Base-by-base conservation (phyloP, 2,888 invertebrate species). In the Andrena bicolor region DNA sequence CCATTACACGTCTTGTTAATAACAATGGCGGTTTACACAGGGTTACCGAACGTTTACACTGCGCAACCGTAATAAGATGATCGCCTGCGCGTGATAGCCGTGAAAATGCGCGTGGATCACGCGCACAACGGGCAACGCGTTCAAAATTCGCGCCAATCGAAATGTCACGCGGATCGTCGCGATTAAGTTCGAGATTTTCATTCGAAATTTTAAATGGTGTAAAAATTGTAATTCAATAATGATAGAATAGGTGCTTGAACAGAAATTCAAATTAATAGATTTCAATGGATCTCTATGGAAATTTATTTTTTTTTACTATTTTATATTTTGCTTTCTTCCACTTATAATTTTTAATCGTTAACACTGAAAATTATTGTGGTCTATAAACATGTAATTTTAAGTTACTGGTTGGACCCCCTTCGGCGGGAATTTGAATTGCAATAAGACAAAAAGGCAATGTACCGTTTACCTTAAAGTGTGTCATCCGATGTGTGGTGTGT, bases 21-120 rank as follows among this genome's bases (percentile, higher is more conserved):
- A 92, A 92, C 90, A 90, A 91, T 87, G 87, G 84, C 88, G 87
- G 88, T 90, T 92, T 91, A 90, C 91, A 90, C 86, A 90, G 90
- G 86, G 90, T 90, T 91, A 92, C 90, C 88, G 85, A 53, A 88
- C 87, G 88, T 89, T 88, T 89, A 84, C 87, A 87, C 84, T 86
- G 78, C 85, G 83, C 82, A 87, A 72, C 80, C 83, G 82, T 88
- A 90, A 90, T 89, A 89, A 91, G 88, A 89, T 86, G 86, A 83
- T 87, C 81, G 85, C 73, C 28, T 60, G 76, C 80, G 82, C 82
- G 77, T 70, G 85, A 88, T 85, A 82, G 68, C 41, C 71, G 76
- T 75, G 53, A 64, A 78, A 71, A 83, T 82, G 84, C 78, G 86
- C 82, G 87, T 83, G 79, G 85, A 90, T 89, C 85, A 69, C 74